These are phyloP conservation scores for Xyrauchen texanus DNA, from an alignment of 2,113 vertebrate species.

Conservation along the genomic window DNA sequence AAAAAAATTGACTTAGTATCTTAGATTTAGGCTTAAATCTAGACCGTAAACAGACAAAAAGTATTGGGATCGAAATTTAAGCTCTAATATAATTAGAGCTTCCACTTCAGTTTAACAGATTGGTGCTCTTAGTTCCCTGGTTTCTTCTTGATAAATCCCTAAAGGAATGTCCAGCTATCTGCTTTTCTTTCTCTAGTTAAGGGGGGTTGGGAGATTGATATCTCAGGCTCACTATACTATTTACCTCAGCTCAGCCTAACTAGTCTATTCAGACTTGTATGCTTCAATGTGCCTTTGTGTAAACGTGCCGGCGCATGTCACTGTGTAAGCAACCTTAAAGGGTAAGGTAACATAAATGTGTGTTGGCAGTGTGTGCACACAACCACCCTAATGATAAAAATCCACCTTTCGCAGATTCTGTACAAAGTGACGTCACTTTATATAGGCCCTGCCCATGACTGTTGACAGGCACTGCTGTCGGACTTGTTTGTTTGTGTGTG, in stretches of 20 bases:
- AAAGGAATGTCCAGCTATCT: slow-evolving; percentile 67
- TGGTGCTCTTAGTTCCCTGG: slow-evolving; percentile 16
- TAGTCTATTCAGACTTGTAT: slow-evolving; percentile 27
- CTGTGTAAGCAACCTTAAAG: neutral
- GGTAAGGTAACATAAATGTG: too few relatives aligned
- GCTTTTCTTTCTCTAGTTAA: slow-evolving; percentile 48
- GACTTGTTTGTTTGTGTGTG: too few relatives aligned
- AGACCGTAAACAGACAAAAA: neutral
- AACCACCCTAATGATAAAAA: too few relatives aligned
- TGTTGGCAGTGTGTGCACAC: too few relatives aligned
- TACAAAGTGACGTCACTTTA: too few relatives aligned
- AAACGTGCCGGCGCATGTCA: neutral
- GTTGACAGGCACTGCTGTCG: too few relatives aligned
- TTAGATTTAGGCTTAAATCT: too few relatives aligned
- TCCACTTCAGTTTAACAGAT: slow-evolving; percentile 36
- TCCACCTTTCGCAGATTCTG: too few relatives aligned
- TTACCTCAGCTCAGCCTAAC: slow-evolving; percentile 34
- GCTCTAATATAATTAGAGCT: slow-evolving; percentile 22
- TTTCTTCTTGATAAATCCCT: slow-evolving; percentile 64
- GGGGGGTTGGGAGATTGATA: slow-evolving; percentile 57
- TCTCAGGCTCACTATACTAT: slow-evolving; percentile 50
- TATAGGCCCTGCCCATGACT: too few relatives aligned
- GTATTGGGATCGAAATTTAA: neutral
- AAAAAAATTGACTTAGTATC: too few relatives aligned
- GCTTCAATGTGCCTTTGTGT: slow-evolving; percentile 10